Evolutionary conservation across 2,888 invertebrate species (phyloP).

Genomic region (Idaea straminata): DNA sequence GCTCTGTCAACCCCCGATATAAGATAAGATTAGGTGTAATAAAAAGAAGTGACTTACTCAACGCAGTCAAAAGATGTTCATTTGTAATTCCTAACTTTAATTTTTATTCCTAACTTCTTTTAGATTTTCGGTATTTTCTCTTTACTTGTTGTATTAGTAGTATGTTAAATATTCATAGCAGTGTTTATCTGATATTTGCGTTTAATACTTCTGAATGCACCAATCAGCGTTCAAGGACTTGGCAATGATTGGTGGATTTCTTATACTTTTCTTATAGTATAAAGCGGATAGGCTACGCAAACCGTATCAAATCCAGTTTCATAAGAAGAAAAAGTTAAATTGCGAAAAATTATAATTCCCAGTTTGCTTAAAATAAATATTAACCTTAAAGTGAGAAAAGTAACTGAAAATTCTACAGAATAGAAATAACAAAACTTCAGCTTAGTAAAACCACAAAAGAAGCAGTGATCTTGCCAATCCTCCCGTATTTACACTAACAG

Average conservation of each 20-base stretch:
- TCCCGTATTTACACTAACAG: conserved; percentile 39
- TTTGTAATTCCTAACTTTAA: too few species aligned
- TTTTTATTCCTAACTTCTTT: too few species aligned
- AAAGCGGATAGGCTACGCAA: too few species aligned
- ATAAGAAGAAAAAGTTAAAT: not conserved
- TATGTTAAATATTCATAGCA: too few species aligned
- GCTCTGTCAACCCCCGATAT: too few species aligned
- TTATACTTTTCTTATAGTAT: not conserved
- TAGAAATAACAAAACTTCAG: conserved; percentile 18
- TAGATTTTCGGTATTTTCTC: too few species aligned
- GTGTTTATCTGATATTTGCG: too few species aligned
- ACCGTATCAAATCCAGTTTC: not conserved
- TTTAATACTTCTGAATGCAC: not conserved
- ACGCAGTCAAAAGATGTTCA: too few species aligned
- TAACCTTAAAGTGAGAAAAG: not conserved
- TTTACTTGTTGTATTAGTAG: too few species aligned
- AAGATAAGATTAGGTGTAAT: too few species aligned
- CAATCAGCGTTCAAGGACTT: not conserved
- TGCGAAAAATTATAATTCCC: not conserved
- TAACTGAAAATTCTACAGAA: not conserved
- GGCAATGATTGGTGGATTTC: not conserved
- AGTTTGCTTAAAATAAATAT: not conserved
- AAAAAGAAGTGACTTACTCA: too few species aligned
- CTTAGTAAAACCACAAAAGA: conserved; percentile 21
- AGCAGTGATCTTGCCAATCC: conserved; percentile 38